Evolutionary conservation across 2,113 vertebrate genomes (phyloP).

Genomic region (Lepidothrix coronata): DNA sequence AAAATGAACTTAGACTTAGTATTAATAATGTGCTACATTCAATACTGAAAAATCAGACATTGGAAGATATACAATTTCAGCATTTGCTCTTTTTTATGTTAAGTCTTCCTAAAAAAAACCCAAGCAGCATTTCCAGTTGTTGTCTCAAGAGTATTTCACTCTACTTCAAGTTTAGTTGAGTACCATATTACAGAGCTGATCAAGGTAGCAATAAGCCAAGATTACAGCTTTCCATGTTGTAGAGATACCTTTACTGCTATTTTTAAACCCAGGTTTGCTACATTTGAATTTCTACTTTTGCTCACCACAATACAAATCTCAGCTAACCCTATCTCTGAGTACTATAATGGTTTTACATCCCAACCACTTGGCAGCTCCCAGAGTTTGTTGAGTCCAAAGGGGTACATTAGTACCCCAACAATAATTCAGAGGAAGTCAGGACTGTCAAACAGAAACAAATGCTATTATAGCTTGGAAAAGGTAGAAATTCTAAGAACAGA

Average conservation of each 20-base stretch:
- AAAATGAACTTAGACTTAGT: not conserved
- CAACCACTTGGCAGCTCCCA: not conserved
- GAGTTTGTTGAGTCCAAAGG: not conserved
- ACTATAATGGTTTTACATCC: not conserved
- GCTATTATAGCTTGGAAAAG: not conserved
- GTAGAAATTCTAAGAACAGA: not conserved
- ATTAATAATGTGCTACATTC: not conserved
- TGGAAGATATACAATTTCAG: not conserved
- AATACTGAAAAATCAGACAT: not conserved
- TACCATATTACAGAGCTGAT: not conserved
- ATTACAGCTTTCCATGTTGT: not conserved
- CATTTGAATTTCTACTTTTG: not conserved
- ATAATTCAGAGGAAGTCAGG: accelerated
- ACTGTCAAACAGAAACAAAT: not conserved
- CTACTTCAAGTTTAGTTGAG: not conserved
- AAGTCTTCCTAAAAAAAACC: not conserved
- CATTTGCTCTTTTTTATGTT: not conserved
- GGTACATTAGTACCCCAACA: not conserved
- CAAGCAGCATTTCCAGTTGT: not conserved
- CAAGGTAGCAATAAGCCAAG: not conserved
- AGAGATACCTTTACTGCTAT: not conserved
- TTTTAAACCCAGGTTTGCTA: not conserved
- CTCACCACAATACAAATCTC: not conserved
- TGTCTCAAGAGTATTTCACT: not conserved
- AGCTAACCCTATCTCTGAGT: accelerated